Percentiles rank a stretch among this genome's conserved stretches.
Evolutionary conservation across 2,113 vertebrate species (phyloP).

Genomic region (Tupaia tana): DNA sequence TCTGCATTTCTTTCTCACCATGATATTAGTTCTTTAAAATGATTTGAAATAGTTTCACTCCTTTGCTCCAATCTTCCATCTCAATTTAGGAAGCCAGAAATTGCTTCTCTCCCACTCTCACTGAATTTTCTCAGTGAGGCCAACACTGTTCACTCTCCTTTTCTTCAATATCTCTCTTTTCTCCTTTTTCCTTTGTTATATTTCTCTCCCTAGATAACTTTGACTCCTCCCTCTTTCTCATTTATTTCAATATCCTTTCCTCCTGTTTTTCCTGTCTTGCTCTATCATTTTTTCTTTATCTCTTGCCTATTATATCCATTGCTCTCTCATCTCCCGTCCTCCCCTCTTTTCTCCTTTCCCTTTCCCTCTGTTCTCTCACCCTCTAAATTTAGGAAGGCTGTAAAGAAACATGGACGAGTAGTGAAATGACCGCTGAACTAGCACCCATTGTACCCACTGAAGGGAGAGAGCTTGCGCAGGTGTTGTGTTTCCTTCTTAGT

Average conservation of each 20-base stretch:
- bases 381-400: conserved; percentile 2
- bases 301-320: neutral
- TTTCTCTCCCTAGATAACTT: neutral
- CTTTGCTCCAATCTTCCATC: neutral
- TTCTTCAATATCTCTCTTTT: neutral
- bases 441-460: neutral
- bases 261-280: neutral
- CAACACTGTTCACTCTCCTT: neutral
- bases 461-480: neutral
- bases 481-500: neutral
- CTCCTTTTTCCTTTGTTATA: neutral
- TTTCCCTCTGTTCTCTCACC: neutral
- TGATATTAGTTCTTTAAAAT: conserved; percentile 14
- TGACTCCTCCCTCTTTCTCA: neutral
- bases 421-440: neutral
- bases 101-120: neutral
- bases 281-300: neutral
- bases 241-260: neutral
- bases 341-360: neutral
- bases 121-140: no score
- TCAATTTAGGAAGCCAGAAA: neutral
- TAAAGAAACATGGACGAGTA: neutral
- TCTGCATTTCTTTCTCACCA: neutral
- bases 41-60: neutral
- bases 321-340: neutral